Evolutionary conservation across 2,888 invertebrate species (phyloP), one percentile per base, ranked within the genome.

Genomic region (Acronicta alni): DNA sequence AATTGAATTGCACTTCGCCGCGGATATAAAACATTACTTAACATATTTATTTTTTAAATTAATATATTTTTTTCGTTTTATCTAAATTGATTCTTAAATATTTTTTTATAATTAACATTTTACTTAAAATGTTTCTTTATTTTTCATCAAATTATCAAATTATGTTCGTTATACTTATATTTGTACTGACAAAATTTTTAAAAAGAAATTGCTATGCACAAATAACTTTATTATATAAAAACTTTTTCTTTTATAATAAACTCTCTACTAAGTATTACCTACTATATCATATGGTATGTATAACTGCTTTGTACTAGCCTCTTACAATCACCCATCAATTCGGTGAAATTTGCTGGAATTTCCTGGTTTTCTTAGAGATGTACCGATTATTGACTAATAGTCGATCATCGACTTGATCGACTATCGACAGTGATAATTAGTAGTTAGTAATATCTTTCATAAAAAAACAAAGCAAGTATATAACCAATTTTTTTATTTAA

Each of bases 251-350:
- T 15, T 26, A 58, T 20, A 55, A 55, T 35, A 45, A 41, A 38
- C 17, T 39, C 53, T 42, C 17, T 17, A 18, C 26, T 39, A 37
- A n/a, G n/a, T n/a, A 42, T 49, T 51, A 49, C 35, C 56, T 72
- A 68, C 61, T 67, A 68, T 77, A 57, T 79, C 23, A 38, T 52
- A 81, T 80, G 75, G 77, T 84, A 84, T 87, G 81, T 81, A 84
- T 85, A 88, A 90, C 91, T 91, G 92, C 91, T 89, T 92, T 92
- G 93, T 93, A 91, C 90, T 83, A 82, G 81, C 84, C 84, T 80
- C 75, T 76, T 82, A 81, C 75, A 70, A 80, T 78, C 83, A 79
- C 67, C 67, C 81, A 82, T 77, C 15, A 49, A 80, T 74, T 67
- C 61, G 88, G 89, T 89, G 89, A 76, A 86, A 86, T 81, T 90